Conservation (phyloP, 1,140 invertebrate genomes). For the Penaeus indicus region DNA sequence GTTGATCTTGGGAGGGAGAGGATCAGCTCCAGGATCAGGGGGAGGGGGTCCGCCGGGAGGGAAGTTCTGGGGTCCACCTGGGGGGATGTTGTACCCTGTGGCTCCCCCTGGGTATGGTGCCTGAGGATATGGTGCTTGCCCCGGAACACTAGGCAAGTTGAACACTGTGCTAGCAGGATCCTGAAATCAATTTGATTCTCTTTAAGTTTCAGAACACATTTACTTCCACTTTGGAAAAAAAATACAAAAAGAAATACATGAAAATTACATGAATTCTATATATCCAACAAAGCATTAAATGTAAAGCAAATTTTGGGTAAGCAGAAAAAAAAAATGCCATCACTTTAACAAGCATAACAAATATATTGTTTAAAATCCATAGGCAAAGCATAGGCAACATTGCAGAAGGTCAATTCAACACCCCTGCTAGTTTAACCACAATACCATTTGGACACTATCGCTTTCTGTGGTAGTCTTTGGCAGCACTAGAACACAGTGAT, state of each 20-base stretch:
- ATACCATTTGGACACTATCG: too few species aligned
- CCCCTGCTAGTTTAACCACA: too few species aligned
- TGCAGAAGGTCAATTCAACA: too few species aligned
- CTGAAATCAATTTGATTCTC: background rate
- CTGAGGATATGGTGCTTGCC: constrained; percentile 28
- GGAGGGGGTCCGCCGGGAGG: constrained; percentile 45
- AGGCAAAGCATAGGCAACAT: too few species aligned
- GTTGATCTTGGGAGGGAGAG: constrained; percentile 45
- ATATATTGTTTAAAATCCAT: too few species aligned
- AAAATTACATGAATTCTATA: too few species aligned
- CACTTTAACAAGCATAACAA: too few species aligned
- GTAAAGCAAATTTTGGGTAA: too few species aligned
- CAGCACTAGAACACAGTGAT: constrained; percentile 60
- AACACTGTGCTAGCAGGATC: constrained; percentile 12
- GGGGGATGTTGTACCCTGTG: background rate
- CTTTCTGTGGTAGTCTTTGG: constrained; percentile 13
- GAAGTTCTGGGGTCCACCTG: background rate
- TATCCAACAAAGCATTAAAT: too few species aligned
- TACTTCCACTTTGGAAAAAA: background rate
- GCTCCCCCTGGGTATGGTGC: constrained; percentile 32
- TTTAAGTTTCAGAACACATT: background rate
- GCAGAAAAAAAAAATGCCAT: too few species aligned
- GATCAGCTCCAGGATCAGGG: constrained; percentile 48
- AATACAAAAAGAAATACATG: too few species aligned
- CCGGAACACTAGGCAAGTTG: constrained; percentile 61